Evolutionary conservation across 2,888 invertebrate species (phyloP).

Genomic region (Leptinotarsa rubiginosa): DNA sequence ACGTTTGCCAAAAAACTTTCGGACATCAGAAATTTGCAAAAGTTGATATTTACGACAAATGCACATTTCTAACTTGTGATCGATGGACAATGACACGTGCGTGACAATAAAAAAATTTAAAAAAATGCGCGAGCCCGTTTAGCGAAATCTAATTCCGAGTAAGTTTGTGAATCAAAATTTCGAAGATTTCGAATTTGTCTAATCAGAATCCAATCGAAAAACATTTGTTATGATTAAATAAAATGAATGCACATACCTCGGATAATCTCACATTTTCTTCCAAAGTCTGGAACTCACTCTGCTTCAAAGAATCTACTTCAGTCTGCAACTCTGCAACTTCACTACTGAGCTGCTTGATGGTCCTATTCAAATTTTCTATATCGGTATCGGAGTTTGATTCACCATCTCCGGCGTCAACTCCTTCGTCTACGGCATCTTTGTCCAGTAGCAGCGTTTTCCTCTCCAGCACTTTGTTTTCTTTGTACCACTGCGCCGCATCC

Average conservation of each 20-base stretch:
- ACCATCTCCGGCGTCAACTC: conserved; percentile 64
- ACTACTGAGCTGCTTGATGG: conserved; percentile 73
- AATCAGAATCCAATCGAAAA: too few species aligned
- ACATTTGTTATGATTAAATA: not conserved
- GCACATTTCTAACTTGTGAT: too few species aligned
- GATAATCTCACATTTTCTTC: conserved; percentile 72
- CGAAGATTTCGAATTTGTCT: too few species aligned
- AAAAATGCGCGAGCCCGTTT: too few species aligned
- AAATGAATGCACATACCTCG: conserved; percentile 64
- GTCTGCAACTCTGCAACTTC: conserved; percentile 77
- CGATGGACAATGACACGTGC: too few species aligned
- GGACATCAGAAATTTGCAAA: too few species aligned
- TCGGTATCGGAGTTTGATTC: conserved; percentile 72
- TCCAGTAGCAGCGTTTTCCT: conserved; percentile 75
- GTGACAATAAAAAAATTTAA: too few species aligned
- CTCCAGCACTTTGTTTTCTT: conserved; percentile 79
- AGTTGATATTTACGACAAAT: too few species aligned
- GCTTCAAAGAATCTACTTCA: conserved; percentile 73
- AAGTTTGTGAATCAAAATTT: too few species aligned
- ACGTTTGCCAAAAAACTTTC: too few species aligned
- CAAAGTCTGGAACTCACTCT: conserved; percentile 79
- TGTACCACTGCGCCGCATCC: conserved; percentile 81
- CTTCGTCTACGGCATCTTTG: conserved; percentile 71
- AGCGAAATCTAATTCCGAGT: too few species aligned
- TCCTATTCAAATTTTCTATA: conserved; percentile 76